Evolutionary conservation across 2,797 vertebrate species (phyloP).

Genomic region (Lacerta viridis): DNA sequence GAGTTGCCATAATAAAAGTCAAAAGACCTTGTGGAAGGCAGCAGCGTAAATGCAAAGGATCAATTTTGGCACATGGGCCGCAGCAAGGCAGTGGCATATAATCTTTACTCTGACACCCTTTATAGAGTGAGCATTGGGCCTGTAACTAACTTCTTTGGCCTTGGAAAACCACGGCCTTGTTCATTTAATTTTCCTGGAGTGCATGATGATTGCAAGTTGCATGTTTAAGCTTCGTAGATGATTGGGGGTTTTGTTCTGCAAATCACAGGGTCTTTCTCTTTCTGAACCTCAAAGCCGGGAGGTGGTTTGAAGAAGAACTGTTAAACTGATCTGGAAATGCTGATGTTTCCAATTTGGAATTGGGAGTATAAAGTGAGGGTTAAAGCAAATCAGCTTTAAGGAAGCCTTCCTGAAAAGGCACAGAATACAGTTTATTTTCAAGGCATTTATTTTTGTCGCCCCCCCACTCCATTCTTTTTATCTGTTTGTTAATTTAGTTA

Average conservation of each 20-base stretch:
- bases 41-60: conserved; percentile 38
- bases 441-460: no score
- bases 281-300: not conserved
- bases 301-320: not conserved
- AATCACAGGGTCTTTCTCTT: not conserved
- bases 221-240: not conserved
- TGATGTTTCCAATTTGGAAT: not conserved
- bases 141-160: not conserved
- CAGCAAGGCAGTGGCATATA: conserved; percentile 9
- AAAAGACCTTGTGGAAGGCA: conserved; percentile 15
- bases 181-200: conserved; percentile 17
- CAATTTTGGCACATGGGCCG: conserved; percentile 8
- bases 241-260: not conserved
- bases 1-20: conserved; percentile 21
- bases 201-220: not conserved
- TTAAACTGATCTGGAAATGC: not conserved
- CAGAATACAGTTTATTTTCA: not conserved
- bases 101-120: conserved; percentile 27
- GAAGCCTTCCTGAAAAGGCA: not conserved
- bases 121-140: not conserved
- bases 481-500: no score
- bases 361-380: not conserved
- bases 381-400: not conserved
- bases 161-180: not conserved
- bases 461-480: no score